Evolutionary conservation across 2,113 vertebrate genomes (phyloP).

Genomic region (Epinephelus lanceolatus): DNA sequence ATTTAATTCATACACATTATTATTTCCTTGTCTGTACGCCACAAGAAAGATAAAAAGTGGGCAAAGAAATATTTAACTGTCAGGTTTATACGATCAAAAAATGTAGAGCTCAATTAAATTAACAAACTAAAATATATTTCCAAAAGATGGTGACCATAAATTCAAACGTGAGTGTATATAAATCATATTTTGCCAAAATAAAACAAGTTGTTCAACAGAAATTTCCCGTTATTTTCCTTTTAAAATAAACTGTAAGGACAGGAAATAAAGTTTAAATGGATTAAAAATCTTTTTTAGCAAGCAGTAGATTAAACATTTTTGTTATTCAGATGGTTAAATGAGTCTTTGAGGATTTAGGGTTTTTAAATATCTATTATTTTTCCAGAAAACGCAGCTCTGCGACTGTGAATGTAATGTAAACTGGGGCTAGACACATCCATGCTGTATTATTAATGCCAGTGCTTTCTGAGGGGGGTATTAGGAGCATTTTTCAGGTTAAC

Average conservation of each 20-base stretch:
- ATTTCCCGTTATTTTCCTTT: not conserved
- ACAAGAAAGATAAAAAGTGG: too few relatives aligned
- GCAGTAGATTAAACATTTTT: not conserved
- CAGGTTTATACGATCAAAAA: too few relatives aligned
- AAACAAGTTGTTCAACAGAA: not conserved
- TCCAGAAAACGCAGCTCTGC: not conserved
- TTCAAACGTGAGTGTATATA: too few relatives aligned
- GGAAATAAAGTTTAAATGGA: not conserved
- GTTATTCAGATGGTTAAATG: not conserved
- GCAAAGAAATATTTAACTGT: too few relatives aligned
- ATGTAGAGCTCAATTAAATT: too few relatives aligned
- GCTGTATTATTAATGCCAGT: not conserved
- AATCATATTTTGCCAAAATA: too few relatives aligned
- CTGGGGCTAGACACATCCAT: conserved; percentile 14
- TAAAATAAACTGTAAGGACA: not conserved
- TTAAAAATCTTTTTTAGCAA: not conserved
- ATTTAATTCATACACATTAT: not conserved
- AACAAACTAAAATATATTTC: too few relatives aligned
- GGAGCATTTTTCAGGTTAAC: not conserved
- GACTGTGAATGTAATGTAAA: conserved; percentile 30
- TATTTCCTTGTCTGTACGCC: too few relatives aligned
- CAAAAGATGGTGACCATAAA: too few relatives aligned
- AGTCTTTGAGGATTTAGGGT: not conserved
- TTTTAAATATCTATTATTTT: rapidly evolving
- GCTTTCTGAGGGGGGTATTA: not conserved